Evolutionary conservation across 2,888 invertebrate species (phyloP), one percentile per base, ranked within the genome.

Genomic region (Calameuta pallipes): DNA sequence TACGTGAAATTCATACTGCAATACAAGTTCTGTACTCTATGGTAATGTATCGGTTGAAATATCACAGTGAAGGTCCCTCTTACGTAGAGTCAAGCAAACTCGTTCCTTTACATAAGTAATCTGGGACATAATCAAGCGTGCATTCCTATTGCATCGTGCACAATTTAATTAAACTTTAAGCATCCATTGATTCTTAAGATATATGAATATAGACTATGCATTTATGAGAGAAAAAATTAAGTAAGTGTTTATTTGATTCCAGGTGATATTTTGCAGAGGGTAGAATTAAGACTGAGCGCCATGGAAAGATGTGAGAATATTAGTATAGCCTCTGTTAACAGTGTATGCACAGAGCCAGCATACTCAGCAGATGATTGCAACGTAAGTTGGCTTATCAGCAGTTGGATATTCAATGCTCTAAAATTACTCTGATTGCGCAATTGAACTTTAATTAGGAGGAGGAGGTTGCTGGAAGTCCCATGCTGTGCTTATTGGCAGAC

Each of bases 221-320:
- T 56, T 9, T 9, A 56, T 9, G 56, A 56, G 23, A 56, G 56
- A 56, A 23, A 15, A 56, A 23, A 56, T 23, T 56, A 2, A 56
- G 6, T 6, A 56, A 9, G 56, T 56, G 23, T 9, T 56, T 56
- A 23, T 56, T 23, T 56, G 56, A 73, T 74, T 56, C 34, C 80
- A 93, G 92, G 92, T 80, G 97, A 97, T 87, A 95, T 97, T 88
- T 90, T 97, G 85, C 97, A 97, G 90, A 93, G 97, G 80, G 95
- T 97, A 9, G 96, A 97, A 88, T 93, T 97, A 23, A 94, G 95
- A 84, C 93, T 95, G 68, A 95, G 95, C 77, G 93, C 95, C 68
- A 97, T 96, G 96, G 95, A 95, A 80, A 95, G 94, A 36, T 97
- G 97, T 88, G 96, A 97, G 88, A 97, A 97, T 89, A 94, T 96